Evolutionary conservation across 2,797 vertebrate species (phyloP).

Genomic region (Myiotriccus ornatus): DNA sequence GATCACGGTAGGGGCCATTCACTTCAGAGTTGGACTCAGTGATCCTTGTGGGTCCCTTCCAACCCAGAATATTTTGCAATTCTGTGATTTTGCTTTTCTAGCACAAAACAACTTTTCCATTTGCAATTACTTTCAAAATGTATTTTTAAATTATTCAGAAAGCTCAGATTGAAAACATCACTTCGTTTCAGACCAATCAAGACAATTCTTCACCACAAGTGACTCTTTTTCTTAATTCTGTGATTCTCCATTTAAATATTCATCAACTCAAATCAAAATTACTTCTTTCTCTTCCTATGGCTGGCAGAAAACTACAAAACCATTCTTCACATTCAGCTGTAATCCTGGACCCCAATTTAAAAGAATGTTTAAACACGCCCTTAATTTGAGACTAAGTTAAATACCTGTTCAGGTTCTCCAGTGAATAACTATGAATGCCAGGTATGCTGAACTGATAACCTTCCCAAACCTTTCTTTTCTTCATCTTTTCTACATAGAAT

Average conservation of each 20-base stretch:
- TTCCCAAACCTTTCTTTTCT: not conserved
- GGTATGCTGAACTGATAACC: not conserved
- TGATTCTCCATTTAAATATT: constrained; percentile 32
- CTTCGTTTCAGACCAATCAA: constrained; percentile 6
- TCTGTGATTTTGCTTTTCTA: not conserved
- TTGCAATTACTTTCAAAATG: not conserved
- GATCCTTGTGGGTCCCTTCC: not conserved
- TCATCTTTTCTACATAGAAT: not conserved
- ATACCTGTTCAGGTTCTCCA: not conserved
- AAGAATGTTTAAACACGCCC: not conserved
- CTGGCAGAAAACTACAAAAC: not conserved
- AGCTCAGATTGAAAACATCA: not conserved
- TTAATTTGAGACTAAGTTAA: not conserved
- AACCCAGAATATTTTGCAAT: not conserved
- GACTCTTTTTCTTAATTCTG: not conserved
- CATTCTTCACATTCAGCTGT: not conserved
- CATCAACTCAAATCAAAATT: not conserved
- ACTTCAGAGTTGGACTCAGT: not conserved
- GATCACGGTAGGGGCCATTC: not conserved
- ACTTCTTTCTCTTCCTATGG: not conserved
- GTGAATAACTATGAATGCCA: not conserved
- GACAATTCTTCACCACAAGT: not conserved
- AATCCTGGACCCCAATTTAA: not conserved
- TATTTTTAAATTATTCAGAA: not conserved
- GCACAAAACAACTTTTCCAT: not conserved